These are phyloP conservation scores for Syngnathoides biaculeatus DNA, from an alignment of 2,113 vertebrate genomes.

Conservation along the genomic window DNA sequence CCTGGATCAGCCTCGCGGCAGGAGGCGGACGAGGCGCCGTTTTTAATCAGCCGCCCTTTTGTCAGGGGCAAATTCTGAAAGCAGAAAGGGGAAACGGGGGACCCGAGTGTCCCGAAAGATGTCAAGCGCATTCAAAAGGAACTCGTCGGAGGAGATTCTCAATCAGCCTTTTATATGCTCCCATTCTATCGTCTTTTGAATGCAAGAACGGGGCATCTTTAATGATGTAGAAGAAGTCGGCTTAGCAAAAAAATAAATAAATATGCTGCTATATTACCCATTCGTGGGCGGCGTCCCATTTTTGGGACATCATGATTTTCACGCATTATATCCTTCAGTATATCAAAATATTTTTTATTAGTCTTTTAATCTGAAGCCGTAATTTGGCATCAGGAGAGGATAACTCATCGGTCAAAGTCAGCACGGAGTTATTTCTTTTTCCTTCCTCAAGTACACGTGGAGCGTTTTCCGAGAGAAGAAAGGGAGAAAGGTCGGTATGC, in stretches of 20 bases:
- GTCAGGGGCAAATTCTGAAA: constrained; percentile 27
- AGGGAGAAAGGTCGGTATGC: too few species aligned
- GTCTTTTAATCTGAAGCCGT: too few species aligned
- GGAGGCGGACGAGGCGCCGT: constrained; percentile 37
- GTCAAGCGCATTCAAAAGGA: constrained; percentile 26
- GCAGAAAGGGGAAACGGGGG: constrained; percentile 17
- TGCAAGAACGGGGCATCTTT: neutral
- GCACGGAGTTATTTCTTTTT: too few species aligned
- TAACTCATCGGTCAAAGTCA: too few species aligned
- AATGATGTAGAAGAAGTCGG: neutral
- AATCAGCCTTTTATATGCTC: neutral
- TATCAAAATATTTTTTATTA: too few species aligned
- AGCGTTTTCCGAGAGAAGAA: too few species aligned
- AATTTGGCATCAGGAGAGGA: too few species aligned
- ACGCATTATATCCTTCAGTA: too few species aligned
- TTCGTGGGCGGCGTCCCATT: too few species aligned
- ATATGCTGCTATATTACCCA: too few species aligned
- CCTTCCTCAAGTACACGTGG: too few species aligned
- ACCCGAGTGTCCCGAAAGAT: constrained; percentile 13
- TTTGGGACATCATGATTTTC: too few species aligned
- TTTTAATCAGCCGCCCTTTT: constrained; percentile 55
- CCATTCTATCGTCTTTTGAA: neutral
- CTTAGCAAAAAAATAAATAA: neutral
- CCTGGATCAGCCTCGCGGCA: constrained; percentile 22
- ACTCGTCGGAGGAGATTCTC: constrained; percentile 18